Percentiles rank a stretch among this genome's conserved stretches.
These are phyloP conservation scores for Galaxias olidus DNA, from an alignment of 2,797 vertebrate species.

Conservation along the genomic window DNA sequence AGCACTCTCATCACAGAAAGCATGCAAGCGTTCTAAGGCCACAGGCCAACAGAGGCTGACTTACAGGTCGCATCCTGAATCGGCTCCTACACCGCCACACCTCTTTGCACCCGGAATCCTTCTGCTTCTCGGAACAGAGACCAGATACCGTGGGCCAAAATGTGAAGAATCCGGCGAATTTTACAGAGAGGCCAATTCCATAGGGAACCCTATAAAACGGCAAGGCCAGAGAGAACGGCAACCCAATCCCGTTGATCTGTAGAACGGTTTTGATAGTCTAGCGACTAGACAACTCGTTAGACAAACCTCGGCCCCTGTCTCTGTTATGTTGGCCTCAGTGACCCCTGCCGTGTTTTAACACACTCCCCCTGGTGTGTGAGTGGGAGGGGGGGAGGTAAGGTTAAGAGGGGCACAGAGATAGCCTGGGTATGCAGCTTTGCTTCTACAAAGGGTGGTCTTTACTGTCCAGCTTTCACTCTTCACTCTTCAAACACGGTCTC, in stretches of 20 bases:
- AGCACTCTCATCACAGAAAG: slow-evolving; percentile 62
- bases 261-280: not conserved
- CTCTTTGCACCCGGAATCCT: not conserved
- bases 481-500: slow-evolving; percentile 61
- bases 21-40: slow-evolving; percentile 51
- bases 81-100: too few species aligned
- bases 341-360: slow-evolving; percentile 35
- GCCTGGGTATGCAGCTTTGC: slow-evolving; percentile 26
- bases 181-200: too few species aligned
- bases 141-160: not conserved
- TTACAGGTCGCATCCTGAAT: too few species aligned
- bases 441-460: slow-evolving; percentile 67
- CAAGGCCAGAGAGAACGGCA: too few species aligned
- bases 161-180: not conserved
- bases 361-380: slow-evolving; percentile 33
- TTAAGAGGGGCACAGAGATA: slow-evolving; percentile 34
- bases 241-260: not conserved
- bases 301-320: slow-evolving; percentile 29
- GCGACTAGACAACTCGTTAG: not conserved
- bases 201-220: too few species aligned
- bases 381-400: slow-evolving; percentile 21
- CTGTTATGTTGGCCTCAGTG: slow-evolving; percentile 24
- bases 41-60: slow-evolving; percentile 17
- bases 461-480: slow-evolving; percentile 56
- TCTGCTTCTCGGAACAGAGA: not conserved